These are phyloP conservation scores for Schrankia costaestrigalis DNA, from an alignment of 2,888 invertebrate species.

Conservation along the genomic window DNA sequence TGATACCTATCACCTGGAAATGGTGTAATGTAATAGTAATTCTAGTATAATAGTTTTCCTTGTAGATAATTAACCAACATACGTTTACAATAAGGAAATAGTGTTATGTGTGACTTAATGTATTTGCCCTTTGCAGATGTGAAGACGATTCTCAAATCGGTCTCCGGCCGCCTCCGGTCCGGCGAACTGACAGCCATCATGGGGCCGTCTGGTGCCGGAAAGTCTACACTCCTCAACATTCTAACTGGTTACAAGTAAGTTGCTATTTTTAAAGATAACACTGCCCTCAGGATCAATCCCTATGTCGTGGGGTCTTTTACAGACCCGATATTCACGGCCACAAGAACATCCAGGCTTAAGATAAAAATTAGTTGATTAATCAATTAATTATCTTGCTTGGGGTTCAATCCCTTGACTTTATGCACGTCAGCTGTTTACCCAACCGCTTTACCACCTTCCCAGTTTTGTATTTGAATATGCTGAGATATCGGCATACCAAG, in stretches of 20 bases:
- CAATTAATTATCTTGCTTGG: no score
- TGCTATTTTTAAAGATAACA: background rate
- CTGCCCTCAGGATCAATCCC: background rate
- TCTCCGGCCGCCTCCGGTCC: conserved; percentile 92
- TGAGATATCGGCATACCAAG: no score
- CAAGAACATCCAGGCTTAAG: no score
- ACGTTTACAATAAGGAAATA: background rate
- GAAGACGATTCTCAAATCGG: conserved; percentile 93
- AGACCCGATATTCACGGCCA: no score
- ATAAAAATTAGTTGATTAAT: no score
- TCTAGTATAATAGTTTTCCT: no score
- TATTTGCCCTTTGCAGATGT: conserved; percentile 81
- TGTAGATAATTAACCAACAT: background rate
- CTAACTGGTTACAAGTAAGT: conserved; percentile 97
- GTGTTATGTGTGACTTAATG: background rate
- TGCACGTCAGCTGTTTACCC: no score
- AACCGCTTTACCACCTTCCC: no score
- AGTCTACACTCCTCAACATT: conserved; percentile 95
- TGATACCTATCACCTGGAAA: no score
- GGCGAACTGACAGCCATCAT: conserved; percentile 97
- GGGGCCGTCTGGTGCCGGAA: conserved; percentile 98
- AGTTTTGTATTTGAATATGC: no score
- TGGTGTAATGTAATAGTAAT: no score
- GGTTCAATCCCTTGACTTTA: no score
- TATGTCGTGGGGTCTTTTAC: background rate